A percentile compares a stretch with the other conserved stretches of the same genome.
Evolutionary conservation across 92 coral and sea anemone species (phyloP).

Genomic region (Zoanthus gigantus): DNA sequence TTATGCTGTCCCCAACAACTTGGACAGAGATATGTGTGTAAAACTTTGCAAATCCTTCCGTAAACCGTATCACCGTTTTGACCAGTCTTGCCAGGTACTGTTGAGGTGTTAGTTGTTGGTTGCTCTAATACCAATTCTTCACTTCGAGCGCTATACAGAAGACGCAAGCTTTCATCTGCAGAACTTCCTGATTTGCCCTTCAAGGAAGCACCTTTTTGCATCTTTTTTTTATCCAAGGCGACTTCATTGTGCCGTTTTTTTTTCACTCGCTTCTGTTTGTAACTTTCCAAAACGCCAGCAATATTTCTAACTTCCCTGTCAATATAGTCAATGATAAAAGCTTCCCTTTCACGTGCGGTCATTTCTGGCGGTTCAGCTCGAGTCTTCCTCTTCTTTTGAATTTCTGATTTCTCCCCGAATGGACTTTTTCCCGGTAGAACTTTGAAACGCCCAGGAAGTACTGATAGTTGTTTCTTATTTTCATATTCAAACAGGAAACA

Average conservation of each 20-base stretch:
- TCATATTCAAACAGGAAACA: constrained; percentile 70
- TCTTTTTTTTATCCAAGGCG: not conserved
- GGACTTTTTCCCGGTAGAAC: constrained; percentile 46
- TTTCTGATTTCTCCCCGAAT: constrained; percentile 10
- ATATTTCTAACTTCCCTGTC: constrained; percentile 1
- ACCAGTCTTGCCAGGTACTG: not conserved
- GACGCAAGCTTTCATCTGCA: not conserved
- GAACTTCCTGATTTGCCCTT: not conserved
- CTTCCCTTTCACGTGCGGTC: not conserved
- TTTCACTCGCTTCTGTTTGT: not conserved
- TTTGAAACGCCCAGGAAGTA: constrained; percentile 48
- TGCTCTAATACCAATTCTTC: not conserved
- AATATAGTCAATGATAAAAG: not conserved
- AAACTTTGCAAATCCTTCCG: not conserved
- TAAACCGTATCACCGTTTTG: not conserved
- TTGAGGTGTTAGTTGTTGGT: not conserved
- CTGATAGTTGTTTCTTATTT: constrained; percentile 40
- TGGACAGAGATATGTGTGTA: not conserved
- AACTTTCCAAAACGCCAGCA: not conserved
- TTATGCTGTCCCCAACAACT: not conserved
- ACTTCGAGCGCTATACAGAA: not conserved
- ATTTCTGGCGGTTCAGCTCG: constrained; percentile 10
- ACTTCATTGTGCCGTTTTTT: not conserved
- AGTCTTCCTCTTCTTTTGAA: not conserved
- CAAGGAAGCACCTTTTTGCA: not conserved